phyloP scores from a whole-genome alignment of 2,113 vertebrate species.

The Carettochelys insculpta region DNA sequence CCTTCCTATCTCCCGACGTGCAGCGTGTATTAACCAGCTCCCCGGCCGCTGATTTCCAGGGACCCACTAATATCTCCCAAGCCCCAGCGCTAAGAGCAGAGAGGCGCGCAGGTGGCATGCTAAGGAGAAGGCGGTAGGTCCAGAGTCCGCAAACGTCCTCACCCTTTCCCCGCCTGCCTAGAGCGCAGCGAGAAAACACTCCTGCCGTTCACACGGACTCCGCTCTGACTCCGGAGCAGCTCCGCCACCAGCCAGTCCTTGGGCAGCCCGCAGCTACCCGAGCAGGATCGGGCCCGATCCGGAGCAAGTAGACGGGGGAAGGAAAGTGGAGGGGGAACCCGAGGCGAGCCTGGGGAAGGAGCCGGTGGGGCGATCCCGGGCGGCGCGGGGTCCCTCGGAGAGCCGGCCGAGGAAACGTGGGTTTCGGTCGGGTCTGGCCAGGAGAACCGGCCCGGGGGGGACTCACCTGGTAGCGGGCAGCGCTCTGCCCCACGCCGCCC shows the following conservation, averaged over 20 bases:
- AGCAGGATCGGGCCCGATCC: background rate
- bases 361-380: too few relatives aligned
- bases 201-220: too few relatives aligned
- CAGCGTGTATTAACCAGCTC: background rate
- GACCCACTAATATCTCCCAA: too few relatives aligned
- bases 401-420: too few relatives aligned
- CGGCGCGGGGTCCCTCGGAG: too few relatives aligned
- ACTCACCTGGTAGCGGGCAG: background rate
- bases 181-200: too few relatives aligned
- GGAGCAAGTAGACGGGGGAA: background rate
- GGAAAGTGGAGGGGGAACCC: background rate
- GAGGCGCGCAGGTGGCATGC: background rate
- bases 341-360: too few relatives aligned
- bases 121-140: background rate
- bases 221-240: too few relatives aligned
- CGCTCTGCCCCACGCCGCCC: background rate
- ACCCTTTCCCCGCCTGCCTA: background rate
- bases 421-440: too few relatives aligned
- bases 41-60: background rate
- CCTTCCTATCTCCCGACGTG: background rate
- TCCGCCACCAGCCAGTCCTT: too few relatives aligned
- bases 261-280: too few relatives aligned
- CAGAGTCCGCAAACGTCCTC: background rate
- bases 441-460: accelerated
- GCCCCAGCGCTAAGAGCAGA: too few relatives aligned